Evolutionary conservation across 2,113 vertebrate species (phyloP).

Genomic region (Crotophaga sulcirostris): DNA sequence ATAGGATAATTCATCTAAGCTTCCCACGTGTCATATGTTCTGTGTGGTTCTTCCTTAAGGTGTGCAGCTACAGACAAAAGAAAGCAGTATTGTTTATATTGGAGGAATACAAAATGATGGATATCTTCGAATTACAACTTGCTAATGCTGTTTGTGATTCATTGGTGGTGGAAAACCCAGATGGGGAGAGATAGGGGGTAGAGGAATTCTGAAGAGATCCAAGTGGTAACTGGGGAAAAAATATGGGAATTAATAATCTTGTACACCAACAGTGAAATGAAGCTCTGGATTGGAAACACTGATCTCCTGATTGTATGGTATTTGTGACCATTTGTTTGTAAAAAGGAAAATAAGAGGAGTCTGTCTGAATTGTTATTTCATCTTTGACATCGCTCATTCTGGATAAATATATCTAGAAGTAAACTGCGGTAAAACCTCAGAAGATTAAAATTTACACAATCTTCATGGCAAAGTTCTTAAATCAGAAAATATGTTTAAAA

Average conservation of each 20-base stretch:
- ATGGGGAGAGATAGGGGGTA: fast-evolving
- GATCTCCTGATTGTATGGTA: not conserved
- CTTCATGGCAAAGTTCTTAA: not conserved
- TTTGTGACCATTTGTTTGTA: not conserved
- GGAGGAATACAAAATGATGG: not conserved
- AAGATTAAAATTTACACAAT: not conserved
- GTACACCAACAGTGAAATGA: not conserved
- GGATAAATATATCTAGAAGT: not conserved
- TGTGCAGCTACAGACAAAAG: not conserved
- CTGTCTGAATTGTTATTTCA: not conserved
- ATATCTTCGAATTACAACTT: not conserved
- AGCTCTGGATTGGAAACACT: not conserved
- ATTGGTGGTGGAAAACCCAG: not conserved
- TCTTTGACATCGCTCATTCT: not conserved
- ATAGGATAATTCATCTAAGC: not conserved
- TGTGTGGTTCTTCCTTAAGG: not conserved
- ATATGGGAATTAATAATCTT: not conserved
- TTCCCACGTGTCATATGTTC: not conserved
- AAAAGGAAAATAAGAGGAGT: not conserved
- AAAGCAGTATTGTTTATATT: not conserved
- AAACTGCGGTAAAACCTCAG: not conserved
- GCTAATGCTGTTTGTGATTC: not conserved
- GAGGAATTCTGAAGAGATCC: not conserved
- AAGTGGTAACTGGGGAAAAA: not conserved
- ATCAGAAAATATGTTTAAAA: not conserved